phyloP scores from a whole-genome alignment of 2,888 invertebrate genomes.

The Eristalis intricaria region DNA sequence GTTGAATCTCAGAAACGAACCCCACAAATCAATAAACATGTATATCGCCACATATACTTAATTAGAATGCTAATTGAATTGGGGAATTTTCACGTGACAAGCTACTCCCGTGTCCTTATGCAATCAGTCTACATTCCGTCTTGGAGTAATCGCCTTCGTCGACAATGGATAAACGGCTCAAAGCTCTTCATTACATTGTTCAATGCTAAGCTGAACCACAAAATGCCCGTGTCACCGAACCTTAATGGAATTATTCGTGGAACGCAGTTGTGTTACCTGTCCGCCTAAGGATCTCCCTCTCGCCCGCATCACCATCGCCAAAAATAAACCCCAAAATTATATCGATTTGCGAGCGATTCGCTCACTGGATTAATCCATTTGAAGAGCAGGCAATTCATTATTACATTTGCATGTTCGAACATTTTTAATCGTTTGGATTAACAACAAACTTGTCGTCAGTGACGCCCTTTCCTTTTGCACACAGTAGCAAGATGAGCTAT shows the following conservation, averaged over 20 bases:
- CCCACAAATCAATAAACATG: neutral
- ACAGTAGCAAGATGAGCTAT: constrained; percentile 9
- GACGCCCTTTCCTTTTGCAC: neutral
- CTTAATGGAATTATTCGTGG: constrained; percentile 11
- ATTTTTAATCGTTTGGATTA: constrained; percentile 47
- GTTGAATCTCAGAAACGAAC: neutral
- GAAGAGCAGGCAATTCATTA: constrained; percentile 21
- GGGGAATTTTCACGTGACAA: neutral
- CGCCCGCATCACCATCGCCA: too few relatives aligned
- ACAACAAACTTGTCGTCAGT: constrained; percentile 6
- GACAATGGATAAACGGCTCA: neutral
- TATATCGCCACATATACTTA: neutral
- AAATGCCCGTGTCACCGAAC: constrained; percentile 22
- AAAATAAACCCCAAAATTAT: constrained; percentile 23
- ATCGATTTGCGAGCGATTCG: constrained; percentile 52
- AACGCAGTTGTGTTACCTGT: neutral
- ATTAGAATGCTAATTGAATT: neutral
- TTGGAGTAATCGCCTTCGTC: neutral
- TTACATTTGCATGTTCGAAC: constrained; percentile 46
- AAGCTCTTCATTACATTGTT: neutral
- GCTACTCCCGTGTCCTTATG: neutral
- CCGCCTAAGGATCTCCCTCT: neutral
- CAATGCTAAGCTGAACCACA: neutral
- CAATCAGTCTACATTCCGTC: neutral
- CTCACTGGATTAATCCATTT: constrained; percentile 42